phyloP scores from a whole-genome alignment of 1,140 invertebrate genomes.

The Brachionus asplanchnoidis region DNA sequence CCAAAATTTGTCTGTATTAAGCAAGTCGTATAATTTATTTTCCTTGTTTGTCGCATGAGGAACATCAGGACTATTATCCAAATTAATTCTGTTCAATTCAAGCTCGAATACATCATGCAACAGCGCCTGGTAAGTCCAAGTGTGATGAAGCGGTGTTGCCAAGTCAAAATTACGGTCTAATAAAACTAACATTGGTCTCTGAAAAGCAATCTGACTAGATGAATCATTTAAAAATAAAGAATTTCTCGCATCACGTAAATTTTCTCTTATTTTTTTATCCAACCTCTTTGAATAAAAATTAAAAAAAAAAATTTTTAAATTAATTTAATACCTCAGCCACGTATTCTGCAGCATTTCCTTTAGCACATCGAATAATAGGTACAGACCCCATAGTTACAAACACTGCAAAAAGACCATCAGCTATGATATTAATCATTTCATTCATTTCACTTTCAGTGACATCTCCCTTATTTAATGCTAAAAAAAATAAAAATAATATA shows the following conservation, averaged over 20 bases:
- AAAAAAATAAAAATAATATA: background rate
- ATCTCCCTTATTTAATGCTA: conserved; percentile 86
- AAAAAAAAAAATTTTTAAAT: background rate
- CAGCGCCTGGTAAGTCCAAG: conserved; percentile 97
- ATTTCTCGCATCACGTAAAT: conserved; percentile 89
- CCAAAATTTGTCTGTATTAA: conserved; percentile 85
- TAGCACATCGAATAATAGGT: conserved; percentile 87
- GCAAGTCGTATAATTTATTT: conserved; percentile 74
- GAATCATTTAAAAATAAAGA: conserved; percentile 84
- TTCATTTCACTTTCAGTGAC: conserved; percentile 95
- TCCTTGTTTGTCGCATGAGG: conserved; percentile 44
- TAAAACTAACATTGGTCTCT: conserved; percentile 82
- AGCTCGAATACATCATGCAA: conserved; percentile 87
- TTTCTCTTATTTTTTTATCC: conserved; percentile 92
- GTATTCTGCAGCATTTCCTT: conserved; percentile 95
- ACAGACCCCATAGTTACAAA: conserved; percentile 89
- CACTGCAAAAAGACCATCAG: conserved; percentile 91
- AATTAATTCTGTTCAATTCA: conserved; percentile 76
- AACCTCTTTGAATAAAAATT: conserved; percentile 64
- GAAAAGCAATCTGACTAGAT: conserved; percentile 71
- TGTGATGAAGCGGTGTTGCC: conserved; percentile 94
- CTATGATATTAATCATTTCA: conserved; percentile 83
- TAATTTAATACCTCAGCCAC: conserved; percentile 67
- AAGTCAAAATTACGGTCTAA: conserved; percentile 92
- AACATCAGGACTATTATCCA: conserved; percentile 66